Evolutionary conservation across 2,113 vertebrate species (phyloP), one percentile per base, ranked within the genome.

Genomic region (Megaleporinus macrocephalus): DNA sequence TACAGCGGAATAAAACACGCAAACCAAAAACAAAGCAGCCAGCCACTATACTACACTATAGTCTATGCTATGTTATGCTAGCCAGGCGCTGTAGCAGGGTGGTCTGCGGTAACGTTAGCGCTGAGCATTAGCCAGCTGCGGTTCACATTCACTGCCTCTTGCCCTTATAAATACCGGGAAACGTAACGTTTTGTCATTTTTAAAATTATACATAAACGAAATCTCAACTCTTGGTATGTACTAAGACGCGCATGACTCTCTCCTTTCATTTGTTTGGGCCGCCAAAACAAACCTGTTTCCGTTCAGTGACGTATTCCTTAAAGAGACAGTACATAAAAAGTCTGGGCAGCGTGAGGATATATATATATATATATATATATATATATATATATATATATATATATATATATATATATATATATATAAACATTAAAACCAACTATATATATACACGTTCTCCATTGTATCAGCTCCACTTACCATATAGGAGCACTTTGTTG

Each of bases 251-350:
- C 0, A 22, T 3, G 18, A 3, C 20, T 7, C 16, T 5, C 27
- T 22, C 29, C 29, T 5, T 27, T 30, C 12, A 11, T 81, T 74
- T 66, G 79, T 22, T 80, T 80, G 70, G 15, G 79, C 59, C 79
- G 70, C 79, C 59, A 66, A 81, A 16, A 81, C 49, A 81, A 27
- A 63, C 49, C 0, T 0, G 16, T 16, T 41, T 81, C 47, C 61
- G 71, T 73, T 81, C 51, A 24, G 53, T 61, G 78, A 59, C 57
- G 30, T 13, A 10, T 24, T n/a, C 6, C 1, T 51, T 79, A 81
- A 81, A 81, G 79, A n/a, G 9, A 62, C 70, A 81, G n/a, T 10
- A 33, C 71, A 33, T 27, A 51, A 5, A 27, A 53, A 70, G 0
- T 5, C 20, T 24, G 14, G 11, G 2, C 66, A 44, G 33, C 10